Percentiles rank a stretch among this genome's conserved stretches.
phyloP scores from a whole-genome alignment of 2,888 invertebrate genomes.

The Ptychoptera contaminata region DNA sequence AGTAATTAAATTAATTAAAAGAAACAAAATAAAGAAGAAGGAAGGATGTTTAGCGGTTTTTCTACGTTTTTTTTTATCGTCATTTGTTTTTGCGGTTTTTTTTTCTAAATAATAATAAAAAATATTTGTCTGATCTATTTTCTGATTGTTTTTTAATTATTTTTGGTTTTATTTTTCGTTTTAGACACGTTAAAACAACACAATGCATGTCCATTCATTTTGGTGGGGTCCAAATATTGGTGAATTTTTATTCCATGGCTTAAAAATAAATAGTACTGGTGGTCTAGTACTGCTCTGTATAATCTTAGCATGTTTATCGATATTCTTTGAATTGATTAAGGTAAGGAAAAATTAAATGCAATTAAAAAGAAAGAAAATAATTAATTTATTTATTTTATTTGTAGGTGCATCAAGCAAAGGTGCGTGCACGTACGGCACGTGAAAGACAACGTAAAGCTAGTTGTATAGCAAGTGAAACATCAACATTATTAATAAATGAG shows the following conservation, averaged over 20 bases:
- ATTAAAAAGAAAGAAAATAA: too few species aligned
- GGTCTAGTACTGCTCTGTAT: conserved; percentile 43
- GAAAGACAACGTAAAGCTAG: conserved; percentile 11
- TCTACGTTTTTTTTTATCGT: too few species aligned
- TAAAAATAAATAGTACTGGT: conserved; percentile 35
- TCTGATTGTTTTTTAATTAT: too few species aligned
- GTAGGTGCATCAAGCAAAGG: conserved; percentile 15
- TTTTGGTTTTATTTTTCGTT: too few species aligned
- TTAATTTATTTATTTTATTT: conserved; percentile 1
- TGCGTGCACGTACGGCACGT: conserved; percentile 14
- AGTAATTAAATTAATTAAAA: too few species aligned
- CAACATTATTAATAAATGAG: conserved; percentile 12
- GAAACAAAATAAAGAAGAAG: too few species aligned
- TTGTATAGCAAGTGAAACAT: conserved; percentile 15
- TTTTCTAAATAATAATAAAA: too few species aligned
- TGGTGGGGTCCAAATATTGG: conserved; percentile 49
- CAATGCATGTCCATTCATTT: conserved; percentile 33
- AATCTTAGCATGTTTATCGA: conserved; percentile 38
- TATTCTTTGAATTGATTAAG: conserved; percentile 45
- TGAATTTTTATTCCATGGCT: conserved; percentile 46
- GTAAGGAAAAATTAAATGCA: conserved; percentile 16
- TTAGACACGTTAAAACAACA: neutral
- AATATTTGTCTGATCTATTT: too few species aligned
- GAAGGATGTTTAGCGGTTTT: too few species aligned
- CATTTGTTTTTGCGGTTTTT: too few species aligned